A percentile compares a stretch with the other conserved stretches of the same genome.
Conservation (phyloP, 2,113 vertebrate genomes). For the zebrafish (Danio rerio) region GRCz12tu NC_133193.1:22890501-22891000, state of each 20-base stretch:
- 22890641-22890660: not conserved
- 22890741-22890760: not conserved
- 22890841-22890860: constrained; percentile 43
- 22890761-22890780: not conserved
- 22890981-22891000: constrained; percentile 5
- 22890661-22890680: not conserved
- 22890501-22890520: too few species aligned
- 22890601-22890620: too few species aligned
- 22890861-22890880: constrained; percentile 37
- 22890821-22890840: constrained; percentile 8
- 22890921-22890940: constrained; percentile 14
- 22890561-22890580: too few species aligned
- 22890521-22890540: too few species aligned
- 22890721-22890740: not conserved
- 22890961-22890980: not conserved
- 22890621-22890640: not conserved
- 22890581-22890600: too few species aligned
- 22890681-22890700: not conserved
- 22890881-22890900: constrained; percentile 19
- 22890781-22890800: constrained; percentile 3
- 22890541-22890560: too few species aligned
- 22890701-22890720: not conserved
- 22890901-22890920: constrained; percentile 44
- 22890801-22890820: constrained; percentile 21
- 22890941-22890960: constrained; percentile 15